phyloP scores from a whole-genome alignment of 2,113 vertebrate genomes.

The Tringa solitaria region DNA sequence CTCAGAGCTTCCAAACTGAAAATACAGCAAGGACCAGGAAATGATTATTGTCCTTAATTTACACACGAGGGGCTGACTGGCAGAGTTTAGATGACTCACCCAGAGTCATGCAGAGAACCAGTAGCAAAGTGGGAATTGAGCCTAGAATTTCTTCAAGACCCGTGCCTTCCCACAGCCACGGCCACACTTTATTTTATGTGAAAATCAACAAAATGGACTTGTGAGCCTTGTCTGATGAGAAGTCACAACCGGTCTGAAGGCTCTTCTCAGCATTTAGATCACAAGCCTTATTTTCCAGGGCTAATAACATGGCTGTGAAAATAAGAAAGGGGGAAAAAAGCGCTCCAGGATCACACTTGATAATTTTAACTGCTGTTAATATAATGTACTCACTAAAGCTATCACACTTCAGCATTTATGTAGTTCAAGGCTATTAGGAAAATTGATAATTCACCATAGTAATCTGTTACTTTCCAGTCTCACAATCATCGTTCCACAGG shows the following conservation, averaged over 20 bases:
- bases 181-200: neutral
- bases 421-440: constrained; percentile 33
- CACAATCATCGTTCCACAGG: neutral
- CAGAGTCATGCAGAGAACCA: constrained; percentile 8
- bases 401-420: neutral
- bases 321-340: neutral
- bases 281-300: neutral
- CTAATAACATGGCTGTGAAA: constrained; percentile 16
- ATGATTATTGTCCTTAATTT: neutral
- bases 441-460: constrained; percentile 27
- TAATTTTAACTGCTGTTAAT: constrained; percentile 34
- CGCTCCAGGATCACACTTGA: neutral
- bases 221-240: neutral
- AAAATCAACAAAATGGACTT: neutral
- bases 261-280: neutral
- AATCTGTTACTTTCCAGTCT: constrained; percentile 29
- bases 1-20: neutral
- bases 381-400: constrained; percentile 14
- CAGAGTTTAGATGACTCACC: constrained; percentile 21
- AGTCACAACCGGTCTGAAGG: neutral
- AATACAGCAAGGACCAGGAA: neutral
- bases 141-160: constrained; percentile 11
- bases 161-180: neutral
- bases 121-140: constrained; percentile 9
- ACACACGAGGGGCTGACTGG: neutral